phyloP scores from a whole-genome alignment of 2,113 vertebrate species.

The Saccopteryx bilineata region DNA sequence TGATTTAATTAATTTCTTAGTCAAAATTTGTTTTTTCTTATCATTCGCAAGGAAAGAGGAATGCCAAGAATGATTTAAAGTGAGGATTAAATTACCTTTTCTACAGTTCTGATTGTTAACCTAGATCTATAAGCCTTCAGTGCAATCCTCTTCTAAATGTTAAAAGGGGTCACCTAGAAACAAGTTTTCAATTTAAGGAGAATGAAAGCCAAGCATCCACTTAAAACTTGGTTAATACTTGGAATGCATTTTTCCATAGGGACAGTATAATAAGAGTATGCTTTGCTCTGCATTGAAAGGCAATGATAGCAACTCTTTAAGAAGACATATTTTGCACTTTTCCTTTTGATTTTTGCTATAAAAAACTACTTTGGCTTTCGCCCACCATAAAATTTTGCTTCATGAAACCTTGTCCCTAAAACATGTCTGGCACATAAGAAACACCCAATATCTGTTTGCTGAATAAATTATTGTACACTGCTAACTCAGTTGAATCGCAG shows the following conservation, averaged over 20 bases:
- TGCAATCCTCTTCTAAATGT: conserved; percentile 61
- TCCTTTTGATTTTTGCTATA: neutral
- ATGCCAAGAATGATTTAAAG: conserved; percentile 74
- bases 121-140: conserved; percentile 71
- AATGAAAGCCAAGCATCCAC: conserved; percentile 59
- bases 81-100: conserved; percentile 69
- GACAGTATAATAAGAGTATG: neutral
- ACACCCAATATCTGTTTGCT: neutral
- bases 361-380: neutral
- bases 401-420: conserved; percentile 13
- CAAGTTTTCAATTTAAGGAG: conserved; percentile 72
- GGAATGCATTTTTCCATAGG: conserved; percentile 42
- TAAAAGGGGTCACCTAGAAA: conserved; percentile 71
- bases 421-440: neutral
- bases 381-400: neutral
- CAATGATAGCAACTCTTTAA: neutral
- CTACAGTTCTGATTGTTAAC: conserved; percentile 68
- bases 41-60: conserved; percentile 61
- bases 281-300: neutral
- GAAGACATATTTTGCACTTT: neutral
- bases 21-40: conserved; percentile 55
- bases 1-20: conserved; percentile 63
- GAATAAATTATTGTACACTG: neutral
- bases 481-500: neutral
- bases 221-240: conserved; percentile 65